phyloP scores from a whole-genome alignment of 2,888 invertebrate genomes.

The Chesias legatella region DNA sequence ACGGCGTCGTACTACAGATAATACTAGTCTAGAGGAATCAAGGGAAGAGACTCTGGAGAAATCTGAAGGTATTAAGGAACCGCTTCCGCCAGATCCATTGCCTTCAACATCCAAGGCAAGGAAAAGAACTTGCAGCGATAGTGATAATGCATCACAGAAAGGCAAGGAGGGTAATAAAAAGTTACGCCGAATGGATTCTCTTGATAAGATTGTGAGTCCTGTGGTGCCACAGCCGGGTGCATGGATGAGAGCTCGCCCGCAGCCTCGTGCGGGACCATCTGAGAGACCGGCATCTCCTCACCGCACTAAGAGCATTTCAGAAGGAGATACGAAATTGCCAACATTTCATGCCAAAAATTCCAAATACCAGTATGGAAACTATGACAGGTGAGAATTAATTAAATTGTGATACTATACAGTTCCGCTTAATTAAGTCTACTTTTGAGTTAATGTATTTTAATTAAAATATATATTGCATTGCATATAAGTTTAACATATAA shows the following conservation, averaged over 20 bases:
- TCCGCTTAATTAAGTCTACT: too few species aligned
- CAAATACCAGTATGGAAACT: constrained; percentile 96
- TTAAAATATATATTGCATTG: background rate
- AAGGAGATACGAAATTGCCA: constrained; percentile 75
- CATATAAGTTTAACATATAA: background rate
- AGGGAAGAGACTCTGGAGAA: constrained; percentile 44
- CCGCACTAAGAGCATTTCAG: constrained; percentile 53
- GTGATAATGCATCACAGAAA: constrained; percentile 78
- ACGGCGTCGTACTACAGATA: constrained; percentile 73
- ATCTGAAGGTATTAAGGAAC: constrained; percentile 60
- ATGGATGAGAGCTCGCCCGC: constrained; percentile 83
- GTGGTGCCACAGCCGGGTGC: constrained; percentile 94
- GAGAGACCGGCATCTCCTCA: constrained; percentile 75
- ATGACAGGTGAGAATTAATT: constrained; percentile 83
- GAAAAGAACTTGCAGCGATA: constrained; percentile 78
- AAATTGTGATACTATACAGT: background rate
- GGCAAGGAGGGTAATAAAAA: constrained; percentile 72
- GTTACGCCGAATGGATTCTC: constrained; percentile 84
- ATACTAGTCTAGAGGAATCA: constrained; percentile 44
- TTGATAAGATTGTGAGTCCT: constrained; percentile 95
- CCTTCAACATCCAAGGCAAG: constrained; percentile 58
- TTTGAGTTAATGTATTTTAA: background rate
- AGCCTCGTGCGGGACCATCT: constrained; percentile 55
- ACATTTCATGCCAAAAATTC: constrained; percentile 88
- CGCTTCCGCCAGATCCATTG: constrained; percentile 60